phyloP scores from a whole-genome alignment of 2,888 invertebrate species.

The Latheticus oryzae region DNA sequence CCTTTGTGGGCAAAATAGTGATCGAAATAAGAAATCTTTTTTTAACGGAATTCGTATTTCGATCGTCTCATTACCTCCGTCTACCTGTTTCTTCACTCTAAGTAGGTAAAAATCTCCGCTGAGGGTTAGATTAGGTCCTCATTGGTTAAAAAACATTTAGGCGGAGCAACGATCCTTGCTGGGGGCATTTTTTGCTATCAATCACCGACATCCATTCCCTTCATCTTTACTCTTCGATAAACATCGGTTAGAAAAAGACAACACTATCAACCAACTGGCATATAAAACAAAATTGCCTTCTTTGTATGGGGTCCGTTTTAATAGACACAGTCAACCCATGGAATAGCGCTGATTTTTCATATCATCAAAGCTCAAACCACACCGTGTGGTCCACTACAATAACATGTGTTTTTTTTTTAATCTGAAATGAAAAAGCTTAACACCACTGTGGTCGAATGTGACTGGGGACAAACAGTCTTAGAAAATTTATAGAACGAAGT shows the following conservation, averaged over 20 bases:
- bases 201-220: constrained; percentile 45
- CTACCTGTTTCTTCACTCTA: constrained; percentile 12
- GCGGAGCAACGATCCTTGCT: constrained; percentile 59
- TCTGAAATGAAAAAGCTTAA: constrained; percentile 62
- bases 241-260: no score
- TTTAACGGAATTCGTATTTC: constrained; percentile 1
- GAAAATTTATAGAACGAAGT: constrained; percentile 53
- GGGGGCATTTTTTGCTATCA: constrained; percentile 59
- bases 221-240: no score
- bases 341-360: constrained; percentile 47
- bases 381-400: constrained; percentile 55
- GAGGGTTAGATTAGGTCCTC: constrained; percentile 48
- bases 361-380: constrained; percentile 36
- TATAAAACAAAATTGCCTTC: constrained; percentile 51
- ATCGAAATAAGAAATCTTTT: no score
- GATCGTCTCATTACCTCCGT: constrained; percentile 2
- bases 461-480: constrained; percentile 59
- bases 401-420: constrained; percentile 65
- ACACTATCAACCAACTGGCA: constrained; percentile 16
- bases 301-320: constrained; percentile 66
- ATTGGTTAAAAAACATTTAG: constrained; percentile 49
- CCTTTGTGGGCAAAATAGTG: no score
- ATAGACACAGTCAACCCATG: constrained; percentile 60
- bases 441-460: constrained; percentile 61
- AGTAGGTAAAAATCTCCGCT: constrained; percentile 43